phyloP scores from a whole-genome alignment of 2,113 vertebrate species.

The Arenaria interpres region DNA sequence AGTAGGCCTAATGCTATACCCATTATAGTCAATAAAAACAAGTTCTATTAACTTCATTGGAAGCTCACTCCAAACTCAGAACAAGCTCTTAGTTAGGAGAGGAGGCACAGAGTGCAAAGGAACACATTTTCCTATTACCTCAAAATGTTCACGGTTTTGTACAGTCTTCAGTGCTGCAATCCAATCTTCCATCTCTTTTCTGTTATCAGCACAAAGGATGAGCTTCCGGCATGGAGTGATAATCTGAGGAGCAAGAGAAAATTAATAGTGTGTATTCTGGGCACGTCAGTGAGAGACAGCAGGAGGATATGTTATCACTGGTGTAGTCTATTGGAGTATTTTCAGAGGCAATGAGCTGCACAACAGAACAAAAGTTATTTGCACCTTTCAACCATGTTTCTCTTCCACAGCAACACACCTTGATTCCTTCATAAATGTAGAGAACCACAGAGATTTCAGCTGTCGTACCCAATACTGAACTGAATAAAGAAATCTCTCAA shows the following conservation, averaged over 20 bases:
- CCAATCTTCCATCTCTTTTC: constrained; percentile 99
- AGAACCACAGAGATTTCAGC: background rate
- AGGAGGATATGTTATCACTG: background rate
- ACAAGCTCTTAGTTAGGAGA: background rate
- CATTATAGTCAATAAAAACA: background rate
- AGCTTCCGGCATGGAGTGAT: constrained; percentile 95
- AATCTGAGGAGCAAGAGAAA: constrained; percentile 76
- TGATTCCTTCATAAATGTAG: background rate
- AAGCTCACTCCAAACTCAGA: background rate
- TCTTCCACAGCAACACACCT: background rate
- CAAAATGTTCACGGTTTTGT: constrained; percentile 92
- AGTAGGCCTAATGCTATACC: background rate
- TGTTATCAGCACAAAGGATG: constrained; percentile 94
- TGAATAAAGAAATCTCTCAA: background rate
- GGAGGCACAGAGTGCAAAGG: background rate
- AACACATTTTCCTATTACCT: constrained; percentile 74
- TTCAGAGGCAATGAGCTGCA: background rate
- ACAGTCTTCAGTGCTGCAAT: constrained; percentile 91
- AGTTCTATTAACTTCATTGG: background rate
- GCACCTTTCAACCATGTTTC: background rate
- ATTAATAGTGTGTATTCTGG: background rate
- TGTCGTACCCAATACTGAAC: background rate
- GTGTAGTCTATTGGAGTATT: background rate
- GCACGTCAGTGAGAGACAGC: background rate
- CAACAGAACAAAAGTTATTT: background rate